Evolutionary conservation across 2,888 invertebrate species (phyloP).

Genomic region (Troilus luridus): DNA sequence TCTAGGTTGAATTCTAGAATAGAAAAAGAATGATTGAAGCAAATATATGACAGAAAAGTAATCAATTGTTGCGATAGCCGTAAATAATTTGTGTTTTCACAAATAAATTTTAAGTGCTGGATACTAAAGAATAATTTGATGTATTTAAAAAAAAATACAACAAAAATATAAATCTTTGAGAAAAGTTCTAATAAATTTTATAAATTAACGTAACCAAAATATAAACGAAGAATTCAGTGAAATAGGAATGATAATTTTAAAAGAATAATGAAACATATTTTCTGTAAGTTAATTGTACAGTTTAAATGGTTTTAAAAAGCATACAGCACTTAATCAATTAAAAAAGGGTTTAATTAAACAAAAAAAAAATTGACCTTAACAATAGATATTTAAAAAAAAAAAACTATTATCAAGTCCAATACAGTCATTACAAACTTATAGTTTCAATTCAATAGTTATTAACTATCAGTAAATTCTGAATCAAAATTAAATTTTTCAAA

Average conservation of each 20-base stretch:
- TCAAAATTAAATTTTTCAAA: background rate
- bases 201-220: background rate
- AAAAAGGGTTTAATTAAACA: background rate
- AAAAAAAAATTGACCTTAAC: background rate
- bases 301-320: background rate
- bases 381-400: background rate
- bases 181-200: background rate
- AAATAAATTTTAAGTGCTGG: background rate
- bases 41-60: background rate
- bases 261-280: background rate
- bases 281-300: background rate
- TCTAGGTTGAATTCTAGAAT: constrained; percentile 16
- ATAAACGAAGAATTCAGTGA: background rate
- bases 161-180: background rate
- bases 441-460: background rate
- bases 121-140: background rate
- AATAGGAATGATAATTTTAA: background rate
- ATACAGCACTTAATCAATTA: background rate
- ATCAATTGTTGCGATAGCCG: background rate
- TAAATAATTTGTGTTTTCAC: background rate
- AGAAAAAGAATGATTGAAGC: background rate
- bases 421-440: background rate
- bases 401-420: background rate
- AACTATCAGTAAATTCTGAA: background rate
- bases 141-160: background rate